These are phyloP conservation scores for Nesometra sesokonis DNA, from an alignment of 35 echinoderm and acorn worm species.

Conservation along the genomic window DNA sequence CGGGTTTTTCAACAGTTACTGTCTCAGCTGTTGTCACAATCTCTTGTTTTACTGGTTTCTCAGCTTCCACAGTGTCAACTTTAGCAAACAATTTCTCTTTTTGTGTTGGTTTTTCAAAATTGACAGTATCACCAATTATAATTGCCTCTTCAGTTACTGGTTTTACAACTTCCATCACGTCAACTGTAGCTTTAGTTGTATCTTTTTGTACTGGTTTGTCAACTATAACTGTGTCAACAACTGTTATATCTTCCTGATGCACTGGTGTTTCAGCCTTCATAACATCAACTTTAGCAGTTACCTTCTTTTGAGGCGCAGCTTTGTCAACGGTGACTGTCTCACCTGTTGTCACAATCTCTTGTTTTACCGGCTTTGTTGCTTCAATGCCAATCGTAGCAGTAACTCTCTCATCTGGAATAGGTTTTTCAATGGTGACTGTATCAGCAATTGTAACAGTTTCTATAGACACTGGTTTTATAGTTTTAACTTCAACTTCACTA, in stretches of 20 bases:
- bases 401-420: not conserved
- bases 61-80: not conserved
- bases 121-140: not conserved
- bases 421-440: not conserved
- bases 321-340: not conserved
- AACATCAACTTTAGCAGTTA: not conserved
- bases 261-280: not conserved
- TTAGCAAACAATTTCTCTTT: not conserved
- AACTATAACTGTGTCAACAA: not conserved
- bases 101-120: not conserved
- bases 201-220: not conserved
- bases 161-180: not conserved
- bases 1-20: not conserved
- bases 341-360: not conserved
- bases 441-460: not conserved
- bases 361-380: not conserved
- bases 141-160: not conserved
- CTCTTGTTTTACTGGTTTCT: conserved; percentile 10
- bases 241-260: not conserved
- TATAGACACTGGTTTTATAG: too few species aligned
- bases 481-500: too few species aligned
- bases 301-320: not conserved
- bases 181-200: not conserved
- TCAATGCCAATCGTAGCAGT: not conserved
- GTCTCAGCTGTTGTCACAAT: not conserved